Conservation (phyloP, 2,113 vertebrate genomes). For the Lagenorhynchus albirostris region DNA sequence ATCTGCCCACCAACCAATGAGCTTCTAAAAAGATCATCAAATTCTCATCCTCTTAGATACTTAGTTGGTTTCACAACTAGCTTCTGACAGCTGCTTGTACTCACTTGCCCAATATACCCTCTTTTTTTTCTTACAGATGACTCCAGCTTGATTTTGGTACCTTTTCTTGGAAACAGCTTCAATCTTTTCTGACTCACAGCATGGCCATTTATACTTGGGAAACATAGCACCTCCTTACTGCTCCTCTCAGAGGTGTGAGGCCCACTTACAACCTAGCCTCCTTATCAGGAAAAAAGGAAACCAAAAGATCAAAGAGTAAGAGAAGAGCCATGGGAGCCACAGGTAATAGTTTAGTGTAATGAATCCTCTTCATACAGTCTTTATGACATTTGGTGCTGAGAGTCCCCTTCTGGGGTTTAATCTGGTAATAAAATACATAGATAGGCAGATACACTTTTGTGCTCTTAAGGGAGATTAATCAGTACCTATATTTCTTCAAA, state of each 20-base stretch:
- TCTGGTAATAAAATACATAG: not conserved
- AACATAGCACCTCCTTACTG: not conserved
- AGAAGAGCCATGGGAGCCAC: not conserved
- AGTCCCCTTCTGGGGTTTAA: not conserved
- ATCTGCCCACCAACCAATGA: not conserved
- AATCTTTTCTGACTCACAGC: not conserved
- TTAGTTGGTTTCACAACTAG: not conserved
- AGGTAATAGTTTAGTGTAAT: not conserved
- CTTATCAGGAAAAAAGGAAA: not conserved
- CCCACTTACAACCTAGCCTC: not conserved
- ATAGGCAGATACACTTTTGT: not conserved
- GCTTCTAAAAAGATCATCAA: not conserved
- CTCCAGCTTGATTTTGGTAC: not conserved
- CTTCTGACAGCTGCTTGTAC: not conserved
- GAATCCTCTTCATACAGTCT: not conserved
- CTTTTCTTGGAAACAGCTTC: not conserved
- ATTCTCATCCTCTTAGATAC: not conserved
- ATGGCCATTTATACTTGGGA: not conserved
- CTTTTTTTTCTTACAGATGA: not conserved
- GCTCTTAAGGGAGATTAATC: not conserved
- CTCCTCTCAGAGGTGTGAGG: not conserved
- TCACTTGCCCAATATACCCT: too few species aligned
- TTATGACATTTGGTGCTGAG: not conserved
- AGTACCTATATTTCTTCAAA: not conserved
- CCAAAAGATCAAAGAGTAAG: not conserved